Conservation (phyloP, 2,113 vertebrate genomes). For the Acanthochromis polyacanthus region DNA sequence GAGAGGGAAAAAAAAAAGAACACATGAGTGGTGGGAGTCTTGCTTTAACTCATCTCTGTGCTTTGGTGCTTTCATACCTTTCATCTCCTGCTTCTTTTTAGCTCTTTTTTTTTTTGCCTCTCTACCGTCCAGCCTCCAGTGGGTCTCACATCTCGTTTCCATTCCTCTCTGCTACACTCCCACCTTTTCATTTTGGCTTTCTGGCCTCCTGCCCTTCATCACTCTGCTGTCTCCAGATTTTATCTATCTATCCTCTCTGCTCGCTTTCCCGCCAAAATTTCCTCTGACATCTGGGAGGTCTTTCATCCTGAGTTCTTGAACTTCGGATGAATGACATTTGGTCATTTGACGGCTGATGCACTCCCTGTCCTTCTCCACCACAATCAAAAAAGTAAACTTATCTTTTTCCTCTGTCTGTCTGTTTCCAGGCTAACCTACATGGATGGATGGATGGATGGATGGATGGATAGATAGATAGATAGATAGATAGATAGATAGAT, state of each 20-base stretch:
- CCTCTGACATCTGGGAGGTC: conserved; percentile 22
- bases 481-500: background rate
- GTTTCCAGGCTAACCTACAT: background rate
- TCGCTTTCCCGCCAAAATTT: conserved; percentile 40
- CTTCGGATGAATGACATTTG: too few species aligned
- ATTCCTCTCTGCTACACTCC: conserved; percentile 41
- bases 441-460: too few species aligned
- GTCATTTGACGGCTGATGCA: conserved; percentile 1
- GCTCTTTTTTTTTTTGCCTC: conserved; percentile 14
- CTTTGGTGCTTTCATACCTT: conserved; percentile 62
- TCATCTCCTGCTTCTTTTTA: conserved; percentile 55
- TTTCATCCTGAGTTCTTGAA: conserved; percentile 24
- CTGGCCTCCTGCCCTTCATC: conserved; percentile 46
- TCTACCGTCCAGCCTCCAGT: conserved; percentile 28
- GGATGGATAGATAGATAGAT: background rate
- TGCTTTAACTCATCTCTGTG: conserved; percentile 63
- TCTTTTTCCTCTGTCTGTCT: background rate
- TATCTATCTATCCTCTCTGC: conserved; percentile 23
- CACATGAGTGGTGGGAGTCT: conserved; percentile 55
- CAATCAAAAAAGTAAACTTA: conserved; percentile 10
- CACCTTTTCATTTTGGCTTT: conserved; percentile 50
- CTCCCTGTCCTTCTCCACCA: conserved; percentile 10
- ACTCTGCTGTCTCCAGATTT: conserved; percentile 26
- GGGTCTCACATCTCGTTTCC: conserved; percentile 46
- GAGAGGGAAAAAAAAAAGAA: conserved; percentile 33